Percentiles rank a stretch among this genome's conserved stretches.
Conservation (phyloP, 2,888 invertebrate species). For the Eremobia ochroleuca region DNA sequence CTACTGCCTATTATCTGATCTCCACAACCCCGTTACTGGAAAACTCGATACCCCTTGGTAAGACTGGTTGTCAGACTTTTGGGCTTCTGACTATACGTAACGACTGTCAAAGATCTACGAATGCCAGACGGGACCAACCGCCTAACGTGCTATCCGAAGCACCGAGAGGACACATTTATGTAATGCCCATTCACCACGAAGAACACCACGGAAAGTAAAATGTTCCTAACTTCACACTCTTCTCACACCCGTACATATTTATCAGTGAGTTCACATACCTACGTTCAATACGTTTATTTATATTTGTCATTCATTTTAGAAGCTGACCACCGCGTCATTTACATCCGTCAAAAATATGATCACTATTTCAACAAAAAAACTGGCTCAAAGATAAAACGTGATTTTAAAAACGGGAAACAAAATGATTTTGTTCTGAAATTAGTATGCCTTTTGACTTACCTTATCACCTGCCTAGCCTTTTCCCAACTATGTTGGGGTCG, state of each 20-base stretch:
- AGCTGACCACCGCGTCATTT: constrained; percentile 36
- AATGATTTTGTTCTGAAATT: not conserved
- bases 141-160: too few species aligned
- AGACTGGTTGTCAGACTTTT: too few species aligned
- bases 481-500: too few species aligned
- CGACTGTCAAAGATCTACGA: too few species aligned
- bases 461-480: too few species aligned
- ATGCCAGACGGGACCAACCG: too few species aligned
- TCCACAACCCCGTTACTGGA: too few species aligned
- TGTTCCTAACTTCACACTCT: constrained; percentile 18
- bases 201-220: not conserved
- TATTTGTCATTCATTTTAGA: constrained; percentile 48
- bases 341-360: constrained; percentile 32
- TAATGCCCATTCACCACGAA: too few species aligned
- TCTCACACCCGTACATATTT: constrained; percentile 35
- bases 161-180: too few species aligned
- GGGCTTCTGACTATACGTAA: too few species aligned
- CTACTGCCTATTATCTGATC: too few species aligned
- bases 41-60: too few species aligned
- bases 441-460: not conserved
- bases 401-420: not conserved
- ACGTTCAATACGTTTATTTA: constrained; percentile 31
- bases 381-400: not conserved
- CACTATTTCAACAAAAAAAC: constrained; percentile 6
- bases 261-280: constrained; percentile 48